Evolutionary conservation across 2,888 invertebrate species (phyloP).

Genomic region (Coenonympha glycerion): DNA sequence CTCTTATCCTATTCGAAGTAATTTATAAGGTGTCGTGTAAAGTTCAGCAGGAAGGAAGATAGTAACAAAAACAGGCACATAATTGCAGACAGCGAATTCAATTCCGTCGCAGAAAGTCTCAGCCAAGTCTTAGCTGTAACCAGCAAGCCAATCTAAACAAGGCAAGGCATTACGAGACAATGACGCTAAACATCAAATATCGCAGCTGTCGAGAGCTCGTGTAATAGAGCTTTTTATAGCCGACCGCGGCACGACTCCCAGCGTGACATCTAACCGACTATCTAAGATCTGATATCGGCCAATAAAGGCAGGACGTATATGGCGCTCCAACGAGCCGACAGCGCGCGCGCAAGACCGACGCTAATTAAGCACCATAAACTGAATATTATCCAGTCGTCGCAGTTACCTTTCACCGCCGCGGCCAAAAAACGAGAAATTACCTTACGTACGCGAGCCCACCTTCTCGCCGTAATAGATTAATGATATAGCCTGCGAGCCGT

Average conservation of each 20-base stretch:
- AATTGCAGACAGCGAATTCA: neutral
- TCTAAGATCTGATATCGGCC: slow-evolving; percentile 59
- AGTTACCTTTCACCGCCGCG: slow-evolving; percentile 61
- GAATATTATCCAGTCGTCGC: slow-evolving; percentile 63
- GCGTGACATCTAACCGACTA: slow-evolving; percentile 52
- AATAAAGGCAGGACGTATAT: slow-evolving; percentile 61
- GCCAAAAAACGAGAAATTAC: slow-evolving; percentile 52
- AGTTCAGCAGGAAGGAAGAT: too few relatives aligned
- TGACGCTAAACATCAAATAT: slow-evolving; percentile 17
- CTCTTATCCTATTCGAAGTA: too few relatives aligned
- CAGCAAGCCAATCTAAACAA: slow-evolving; percentile 33
- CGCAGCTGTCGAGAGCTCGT: slow-evolving; percentile 9
- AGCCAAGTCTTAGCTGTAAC: too few relatives aligned
- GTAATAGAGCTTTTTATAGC: slow-evolving; percentile 15
- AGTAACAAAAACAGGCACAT: too few relatives aligned
- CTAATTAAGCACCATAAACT: slow-evolving; percentile 72
- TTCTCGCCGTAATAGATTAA: slow-evolving; percentile 66
- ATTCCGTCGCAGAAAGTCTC: too few relatives aligned
- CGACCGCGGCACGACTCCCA: slow-evolving; percentile 32
- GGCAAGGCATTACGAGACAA: slow-evolving; percentile 22
- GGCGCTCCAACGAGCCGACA: slow-evolving; percentile 39
- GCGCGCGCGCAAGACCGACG: slow-evolving; percentile 57
- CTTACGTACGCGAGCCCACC: slow-evolving; percentile 38
- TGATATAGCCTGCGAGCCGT: slow-evolving; percentile 61
- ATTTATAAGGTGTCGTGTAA: too few relatives aligned